These are phyloP conservation scores for Allacma fusca DNA, from an alignment of 2,888 invertebrate genomes.

Conservation along the genomic window DNA sequence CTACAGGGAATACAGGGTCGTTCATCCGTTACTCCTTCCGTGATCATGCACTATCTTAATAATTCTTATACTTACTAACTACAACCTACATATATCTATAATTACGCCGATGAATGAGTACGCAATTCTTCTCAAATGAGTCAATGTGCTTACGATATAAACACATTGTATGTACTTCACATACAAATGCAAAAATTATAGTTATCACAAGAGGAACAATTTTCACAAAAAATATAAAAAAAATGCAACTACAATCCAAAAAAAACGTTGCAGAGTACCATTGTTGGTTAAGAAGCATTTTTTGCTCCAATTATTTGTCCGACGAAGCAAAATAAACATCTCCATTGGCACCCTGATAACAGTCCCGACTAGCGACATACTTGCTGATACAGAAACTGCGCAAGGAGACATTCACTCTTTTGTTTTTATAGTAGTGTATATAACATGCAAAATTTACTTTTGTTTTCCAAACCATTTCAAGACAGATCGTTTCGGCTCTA, in stretches of 20 bases:
- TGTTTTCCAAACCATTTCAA: too few relatives aligned
- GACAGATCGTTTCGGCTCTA: too few relatives aligned
- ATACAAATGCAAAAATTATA: constrained; percentile 19
- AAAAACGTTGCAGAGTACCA: too few relatives aligned
- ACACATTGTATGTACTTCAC: neutral
- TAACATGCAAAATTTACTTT: too few relatives aligned
- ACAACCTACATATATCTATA: neutral
- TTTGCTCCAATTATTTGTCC: neutral
- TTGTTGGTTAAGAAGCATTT: too few relatives aligned
- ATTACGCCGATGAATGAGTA: too few relatives aligned
- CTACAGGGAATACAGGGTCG: constrained; percentile 13
- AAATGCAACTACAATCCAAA: neutral
- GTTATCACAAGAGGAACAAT: constrained; percentile 36
- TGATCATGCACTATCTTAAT: neutral
- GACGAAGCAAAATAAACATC: neutral
- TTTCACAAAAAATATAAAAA: constrained; percentile 23
- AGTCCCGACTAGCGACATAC: too few relatives aligned
- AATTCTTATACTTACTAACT: neutral
- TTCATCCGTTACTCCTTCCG: neutral
- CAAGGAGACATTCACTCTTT: too few relatives aligned
- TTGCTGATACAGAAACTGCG: too few relatives aligned
- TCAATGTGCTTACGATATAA: neutral
- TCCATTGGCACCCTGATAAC: too few relatives aligned
- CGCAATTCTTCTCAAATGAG: too few relatives aligned
- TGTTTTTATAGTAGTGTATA: too few relatives aligned